A percentile compares a stretch with the other conserved stretches of the same genome.
Conservation (phyloP, 2,888 invertebrate genomes). For the Agriotes lineatus region DNA sequence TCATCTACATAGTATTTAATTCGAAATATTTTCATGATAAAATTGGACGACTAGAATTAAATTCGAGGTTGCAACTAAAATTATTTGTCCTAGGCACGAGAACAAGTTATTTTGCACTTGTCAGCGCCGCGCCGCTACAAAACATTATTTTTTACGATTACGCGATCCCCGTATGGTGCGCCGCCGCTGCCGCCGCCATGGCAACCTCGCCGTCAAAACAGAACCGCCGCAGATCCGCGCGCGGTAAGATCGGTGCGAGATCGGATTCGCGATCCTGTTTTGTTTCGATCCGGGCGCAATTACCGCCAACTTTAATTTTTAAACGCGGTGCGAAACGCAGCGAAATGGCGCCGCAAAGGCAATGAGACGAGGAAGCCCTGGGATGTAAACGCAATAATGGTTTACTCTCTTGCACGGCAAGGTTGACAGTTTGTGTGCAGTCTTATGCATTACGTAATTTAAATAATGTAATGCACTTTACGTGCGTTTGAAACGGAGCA, state of each 20-base stretch:
- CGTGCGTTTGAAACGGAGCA: neutral
- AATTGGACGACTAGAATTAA: no score
- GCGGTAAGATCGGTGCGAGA: slow-evolving; percentile 3
- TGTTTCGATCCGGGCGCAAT: neutral
- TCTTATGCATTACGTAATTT: slow-evolving; percentile 10
- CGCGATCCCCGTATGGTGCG: slow-evolving; percentile 15
- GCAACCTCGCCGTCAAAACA: slow-evolving; percentile 46
- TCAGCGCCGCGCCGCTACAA: neutral
- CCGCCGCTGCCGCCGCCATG: slow-evolving; percentile 38
- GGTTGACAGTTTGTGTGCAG: neutral
- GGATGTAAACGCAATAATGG: neutral
- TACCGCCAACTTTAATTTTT: neutral
- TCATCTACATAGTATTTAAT: no score
- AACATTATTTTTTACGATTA: neutral
- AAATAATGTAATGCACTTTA: slow-evolving; percentile 2
- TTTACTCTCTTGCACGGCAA: neutral
- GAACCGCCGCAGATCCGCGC: slow-evolving; percentile 27
- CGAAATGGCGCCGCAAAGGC: neutral
- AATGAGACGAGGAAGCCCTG: neutral
- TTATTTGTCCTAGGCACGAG: neutral
- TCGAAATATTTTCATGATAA: no score
- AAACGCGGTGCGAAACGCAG: neutral
- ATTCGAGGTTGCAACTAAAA: neutral
- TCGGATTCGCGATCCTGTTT: neutral
- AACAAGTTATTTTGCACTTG: neutral